Percentiles rank a stretch among this genome's conserved stretches.
These are phyloP conservation scores for Pseudomugil gertrudae DNA, from an alignment of 2,797 vertebrate species.

Conservation along the genomic window DNA sequence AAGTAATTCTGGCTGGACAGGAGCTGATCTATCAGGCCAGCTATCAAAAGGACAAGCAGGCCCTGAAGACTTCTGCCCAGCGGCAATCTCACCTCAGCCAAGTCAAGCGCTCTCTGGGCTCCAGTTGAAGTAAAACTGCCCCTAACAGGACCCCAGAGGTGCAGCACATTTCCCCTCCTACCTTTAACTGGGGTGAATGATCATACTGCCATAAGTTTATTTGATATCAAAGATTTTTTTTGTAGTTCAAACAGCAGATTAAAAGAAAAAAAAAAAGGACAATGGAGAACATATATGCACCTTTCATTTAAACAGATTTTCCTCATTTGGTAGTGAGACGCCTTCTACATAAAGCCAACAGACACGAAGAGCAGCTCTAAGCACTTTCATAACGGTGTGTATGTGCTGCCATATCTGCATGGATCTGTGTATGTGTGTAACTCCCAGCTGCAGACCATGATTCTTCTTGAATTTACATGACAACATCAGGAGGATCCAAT, in stretches of 20 bases:
- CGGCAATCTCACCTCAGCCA: constrained; percentile 80
- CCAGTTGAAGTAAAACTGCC: constrained; percentile 71
- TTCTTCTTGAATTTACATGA: constrained; percentile 75
- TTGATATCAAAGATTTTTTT: constrained; percentile 64
- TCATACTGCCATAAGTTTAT: constrained; percentile 59
- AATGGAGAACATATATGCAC: constrained; percentile 31
- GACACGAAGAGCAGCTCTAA: constrained; percentile 28
- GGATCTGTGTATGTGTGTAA: constrained; percentile 12
- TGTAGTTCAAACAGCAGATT: constrained; percentile 45
- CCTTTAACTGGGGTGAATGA: constrained; percentile 64
- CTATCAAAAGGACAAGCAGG: constrained; percentile 82
- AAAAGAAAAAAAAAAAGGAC: constrained; percentile 36
- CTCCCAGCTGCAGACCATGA: constrained; percentile 54
- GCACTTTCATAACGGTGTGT: constrained; percentile 7
- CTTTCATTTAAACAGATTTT: constrained; percentile 42
- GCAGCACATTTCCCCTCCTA: constrained; percentile 50
- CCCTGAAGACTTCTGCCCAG: constrained; percentile 76
- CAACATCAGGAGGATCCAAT: constrained; percentile 71
- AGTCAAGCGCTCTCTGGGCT: constrained; percentile 78
- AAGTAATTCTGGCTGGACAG: constrained; percentile 76
- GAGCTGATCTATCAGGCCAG: constrained; percentile 79
- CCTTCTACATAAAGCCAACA: constrained; percentile 19
- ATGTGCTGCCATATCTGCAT: neutral
- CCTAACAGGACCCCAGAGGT: constrained; percentile 76
- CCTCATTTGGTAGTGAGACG: constrained; percentile 29